Evolutionary conservation across 2,797 vertebrate species (phyloP).

Genomic region (Rhinophrynus dorsalis): DNA sequence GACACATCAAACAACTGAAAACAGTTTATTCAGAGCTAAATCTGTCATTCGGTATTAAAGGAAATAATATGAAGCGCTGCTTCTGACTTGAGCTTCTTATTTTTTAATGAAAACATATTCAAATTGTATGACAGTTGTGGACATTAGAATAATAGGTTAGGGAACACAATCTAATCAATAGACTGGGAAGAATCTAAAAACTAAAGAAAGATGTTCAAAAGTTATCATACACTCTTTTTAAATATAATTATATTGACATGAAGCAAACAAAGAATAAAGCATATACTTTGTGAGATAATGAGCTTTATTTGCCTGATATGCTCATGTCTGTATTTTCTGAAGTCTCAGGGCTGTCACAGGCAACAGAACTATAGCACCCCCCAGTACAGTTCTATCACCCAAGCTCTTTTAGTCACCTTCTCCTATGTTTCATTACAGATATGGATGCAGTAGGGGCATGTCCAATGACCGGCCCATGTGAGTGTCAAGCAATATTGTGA

Average conservation of each 20-base stretch:
- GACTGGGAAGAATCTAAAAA: conserved; percentile 73
- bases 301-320: background rate
- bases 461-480: too few relatives aligned
- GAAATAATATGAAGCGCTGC: conserved; percentile 61
- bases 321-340: too few relatives aligned
- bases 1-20: conserved; percentile 68
- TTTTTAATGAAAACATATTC: conserved; percentile 54
- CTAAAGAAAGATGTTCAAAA: conserved; percentile 75
- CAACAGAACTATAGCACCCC: too few relatives aligned
- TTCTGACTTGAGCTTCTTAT: conserved; percentile 55
- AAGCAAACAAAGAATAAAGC: conserved; percentile 61
- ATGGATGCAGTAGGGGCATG: too few relatives aligned
- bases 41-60: conserved; percentile 70
- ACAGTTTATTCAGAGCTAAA: conserved; percentile 71
- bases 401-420: too few relatives aligned
- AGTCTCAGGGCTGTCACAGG: too few relatives aligned
- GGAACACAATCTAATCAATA: conserved; percentile 73
- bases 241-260: conserved; percentile 69
- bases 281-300: conserved; percentile 51
- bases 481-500: too few relatives aligned
- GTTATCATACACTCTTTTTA: conserved; percentile 69
- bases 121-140: conserved; percentile 75
- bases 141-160: conserved; percentile 74
- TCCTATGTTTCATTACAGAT: too few relatives aligned
- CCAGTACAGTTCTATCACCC: too few relatives aligned